These are phyloP conservation scores for Drymodes brunneopygia DNA, from an alignment of 2,113 vertebrate genomes.

Conservation along the genomic window DNA sequence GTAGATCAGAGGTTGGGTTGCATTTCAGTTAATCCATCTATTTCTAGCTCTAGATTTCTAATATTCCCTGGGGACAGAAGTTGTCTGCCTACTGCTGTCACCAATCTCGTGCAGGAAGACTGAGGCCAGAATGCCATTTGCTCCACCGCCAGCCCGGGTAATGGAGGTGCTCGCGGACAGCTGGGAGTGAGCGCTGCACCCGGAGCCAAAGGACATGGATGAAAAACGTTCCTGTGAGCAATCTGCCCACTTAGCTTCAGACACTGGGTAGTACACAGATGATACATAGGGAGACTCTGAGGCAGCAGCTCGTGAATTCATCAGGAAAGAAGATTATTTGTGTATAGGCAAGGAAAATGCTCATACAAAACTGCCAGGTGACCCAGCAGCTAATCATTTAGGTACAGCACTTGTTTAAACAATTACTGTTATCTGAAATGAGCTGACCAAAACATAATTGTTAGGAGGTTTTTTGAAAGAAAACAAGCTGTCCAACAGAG, in stretches of 20 bases:
- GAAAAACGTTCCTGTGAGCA: constrained; percentile 74
- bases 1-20: constrained; percentile 53
- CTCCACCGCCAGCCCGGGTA: constrained; percentile 61
- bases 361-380: not conserved
- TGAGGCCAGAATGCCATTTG: constrained; percentile 47
- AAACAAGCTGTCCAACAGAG: not conserved
- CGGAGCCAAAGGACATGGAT: constrained; percentile 35
- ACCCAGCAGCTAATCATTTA: not conserved
- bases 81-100: constrained; percentile 47
- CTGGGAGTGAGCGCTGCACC: not conserved
- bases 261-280: not conserved
- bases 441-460: not conserved
- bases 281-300: not conserved
- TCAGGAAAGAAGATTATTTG: not conserved
- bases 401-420: not conserved
- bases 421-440: not conserved
- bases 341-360: not conserved
- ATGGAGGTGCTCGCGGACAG: constrained; percentile 74
- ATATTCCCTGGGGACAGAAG: constrained; percentile 25
- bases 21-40: constrained; percentile 61
- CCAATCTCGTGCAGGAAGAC: constrained; percentile 38
- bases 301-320: not conserved
- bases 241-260: constrained; percentile 71
- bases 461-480: not conserved
- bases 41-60: constrained; percentile 58